A percentile compares a stretch with the other conserved stretches of the same genome.
phyloP scores from a whole-genome alignment of 2,888 invertebrate genomes.

The Monopis laevigella region DNA sequence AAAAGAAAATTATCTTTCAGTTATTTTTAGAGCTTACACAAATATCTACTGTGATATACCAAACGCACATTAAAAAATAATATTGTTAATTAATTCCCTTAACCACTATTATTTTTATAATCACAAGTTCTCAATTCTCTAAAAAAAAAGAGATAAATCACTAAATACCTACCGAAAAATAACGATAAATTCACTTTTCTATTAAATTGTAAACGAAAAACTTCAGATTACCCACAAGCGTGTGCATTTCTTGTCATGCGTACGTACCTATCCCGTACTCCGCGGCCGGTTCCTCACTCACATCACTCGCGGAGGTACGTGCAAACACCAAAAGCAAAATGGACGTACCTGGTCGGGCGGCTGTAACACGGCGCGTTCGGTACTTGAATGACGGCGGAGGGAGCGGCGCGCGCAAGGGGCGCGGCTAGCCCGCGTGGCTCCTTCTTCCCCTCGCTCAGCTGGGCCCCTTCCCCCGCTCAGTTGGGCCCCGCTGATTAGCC shows the following conservation, averaged over 20 bases:
- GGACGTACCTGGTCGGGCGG: slow-evolving; percentile 64
- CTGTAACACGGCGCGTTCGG: slow-evolving; percentile 61
- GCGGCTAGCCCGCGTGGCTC: slow-evolving; percentile 69
- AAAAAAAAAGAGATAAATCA: no score
- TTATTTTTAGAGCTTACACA: no score
- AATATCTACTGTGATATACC: no score
- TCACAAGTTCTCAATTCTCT: no score
- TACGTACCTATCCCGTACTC: slow-evolving; percentile 36
- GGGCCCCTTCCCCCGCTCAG: slow-evolving; percentile 45
- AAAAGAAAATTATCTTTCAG: no score
- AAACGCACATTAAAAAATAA: no score
- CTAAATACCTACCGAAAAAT: no score
- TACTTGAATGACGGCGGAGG: slow-evolving; percentile 64
- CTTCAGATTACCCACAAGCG: no score
- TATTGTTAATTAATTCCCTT: no score
- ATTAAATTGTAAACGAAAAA: no score
- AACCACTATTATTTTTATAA: no score
- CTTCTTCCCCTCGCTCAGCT: slow-evolving; percentile 40
- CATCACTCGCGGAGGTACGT: slow-evolving; percentile 48
- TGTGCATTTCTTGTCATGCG: slow-evolving; percentile 23
- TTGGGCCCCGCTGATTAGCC: slow-evolving; percentile 61
- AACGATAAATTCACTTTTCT: no score
- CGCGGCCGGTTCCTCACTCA: slow-evolving; percentile 21
- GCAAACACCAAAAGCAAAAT: slow-evolving; percentile 64
- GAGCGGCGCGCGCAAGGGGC: slow-evolving; percentile 71